A percentile compares a stretch with the other conserved stretches of the same genome.
Evolutionary conservation across 2,113 vertebrate species (phyloP).

Genomic region (Serilophus lunatus): DNA sequence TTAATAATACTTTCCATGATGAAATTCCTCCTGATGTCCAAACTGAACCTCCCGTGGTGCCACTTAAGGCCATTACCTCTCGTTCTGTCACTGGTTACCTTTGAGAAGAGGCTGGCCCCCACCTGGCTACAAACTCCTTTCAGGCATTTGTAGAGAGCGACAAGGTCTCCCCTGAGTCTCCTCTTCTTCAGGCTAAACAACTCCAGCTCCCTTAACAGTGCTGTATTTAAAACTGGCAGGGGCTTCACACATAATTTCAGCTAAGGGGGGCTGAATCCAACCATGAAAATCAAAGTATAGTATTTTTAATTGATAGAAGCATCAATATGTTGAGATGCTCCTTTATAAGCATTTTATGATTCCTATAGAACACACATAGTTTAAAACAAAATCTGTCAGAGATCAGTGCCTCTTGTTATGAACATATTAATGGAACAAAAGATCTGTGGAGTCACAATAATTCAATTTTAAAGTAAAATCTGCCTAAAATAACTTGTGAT

Average conservation of each 20-base stretch:
- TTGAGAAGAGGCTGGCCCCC: fast-evolving
- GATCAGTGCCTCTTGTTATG: not conserved
- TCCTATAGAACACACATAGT: not conserved
- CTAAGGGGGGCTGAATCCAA: not conserved
- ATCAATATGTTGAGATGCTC: not conserved
- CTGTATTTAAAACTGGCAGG: not conserved
- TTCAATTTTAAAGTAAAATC: not conserved
- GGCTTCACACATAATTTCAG: not conserved
- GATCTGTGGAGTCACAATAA: not conserved
- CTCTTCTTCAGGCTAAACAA: not conserved
- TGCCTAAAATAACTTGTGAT: not conserved
- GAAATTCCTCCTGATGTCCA: not conserved
- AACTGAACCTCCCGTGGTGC: not conserved
- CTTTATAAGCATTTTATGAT: not conserved
- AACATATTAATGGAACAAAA: not conserved
- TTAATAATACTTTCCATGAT: not conserved
- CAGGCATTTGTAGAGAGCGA: not conserved
- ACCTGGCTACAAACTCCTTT: not conserved
- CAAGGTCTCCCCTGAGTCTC: not conserved
- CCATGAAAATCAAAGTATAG: not conserved
- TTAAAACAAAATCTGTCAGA: not conserved
- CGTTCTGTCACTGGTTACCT: too few species aligned
- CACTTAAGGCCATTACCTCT: not conserved
- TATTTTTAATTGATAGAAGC: not conserved
- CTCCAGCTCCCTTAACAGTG: not conserved